Conservation (phyloP, 2,888 invertebrate species). For the Heteropelma amictum region DNA sequence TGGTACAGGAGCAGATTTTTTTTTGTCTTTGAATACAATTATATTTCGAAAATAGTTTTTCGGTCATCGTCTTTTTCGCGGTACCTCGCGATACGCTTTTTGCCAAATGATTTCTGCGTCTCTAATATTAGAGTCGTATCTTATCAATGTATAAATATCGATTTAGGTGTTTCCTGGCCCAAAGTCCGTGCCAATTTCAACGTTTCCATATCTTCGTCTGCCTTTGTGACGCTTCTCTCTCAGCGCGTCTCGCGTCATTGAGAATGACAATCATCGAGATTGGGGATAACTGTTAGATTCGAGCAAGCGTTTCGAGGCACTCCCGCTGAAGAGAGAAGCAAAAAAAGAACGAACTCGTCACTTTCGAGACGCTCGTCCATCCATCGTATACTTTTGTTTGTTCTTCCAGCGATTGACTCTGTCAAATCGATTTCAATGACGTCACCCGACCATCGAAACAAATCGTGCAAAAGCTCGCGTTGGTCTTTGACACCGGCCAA, state of each 20-base stretch:
- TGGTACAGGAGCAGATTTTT: too few relatives aligned
- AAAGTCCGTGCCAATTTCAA: conserved; percentile 24
- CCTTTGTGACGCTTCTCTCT: not conserved
- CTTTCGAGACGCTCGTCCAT: not conserved
- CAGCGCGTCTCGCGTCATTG: not conserved
- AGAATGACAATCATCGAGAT: conserved; percentile 16
- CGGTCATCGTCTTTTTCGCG: too few relatives aligned
- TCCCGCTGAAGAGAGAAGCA: not conserved
- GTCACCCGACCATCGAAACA: not conserved
- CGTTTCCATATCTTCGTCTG: not conserved
- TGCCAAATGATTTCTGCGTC: conserved; percentile 26
- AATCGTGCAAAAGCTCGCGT: not conserved
- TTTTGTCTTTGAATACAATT: too few relatives aligned
- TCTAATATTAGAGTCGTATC: conserved; percentile 53
- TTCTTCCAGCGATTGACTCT: too few relatives aligned
- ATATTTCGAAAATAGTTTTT: too few relatives aligned
- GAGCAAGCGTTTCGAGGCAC: not conserved
- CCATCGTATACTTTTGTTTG: not conserved
- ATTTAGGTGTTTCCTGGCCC: conserved; percentile 64
- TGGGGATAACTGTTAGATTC: conserved; percentile 9
- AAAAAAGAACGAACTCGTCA: not conserved
- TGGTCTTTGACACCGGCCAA: too few relatives aligned
- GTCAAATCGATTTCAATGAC: not conserved
- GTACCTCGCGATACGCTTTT: conserved; percentile 6
- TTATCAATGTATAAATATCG: conserved; percentile 64